These are phyloP conservation scores for Oncorhynchus masou DNA, from an alignment of 2,113 vertebrate species.

Conservation along the genomic window DNA sequence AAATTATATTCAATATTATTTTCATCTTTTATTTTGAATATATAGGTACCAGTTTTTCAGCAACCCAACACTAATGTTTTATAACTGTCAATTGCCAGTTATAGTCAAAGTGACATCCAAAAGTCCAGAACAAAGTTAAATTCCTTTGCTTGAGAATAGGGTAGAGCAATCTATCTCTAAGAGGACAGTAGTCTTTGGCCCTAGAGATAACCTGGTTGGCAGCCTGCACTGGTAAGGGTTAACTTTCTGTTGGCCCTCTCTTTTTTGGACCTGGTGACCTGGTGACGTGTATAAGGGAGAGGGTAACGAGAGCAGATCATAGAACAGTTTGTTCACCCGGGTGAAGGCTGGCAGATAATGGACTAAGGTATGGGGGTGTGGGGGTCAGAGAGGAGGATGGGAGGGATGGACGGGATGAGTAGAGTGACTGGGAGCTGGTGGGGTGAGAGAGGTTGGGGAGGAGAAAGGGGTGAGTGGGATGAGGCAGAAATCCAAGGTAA, in stretches of 20 bases:
- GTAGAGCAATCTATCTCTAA: no score
- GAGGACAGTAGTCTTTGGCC: no score
- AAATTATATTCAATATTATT: neutral
- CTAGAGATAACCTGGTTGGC: neutral
- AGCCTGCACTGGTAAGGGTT: neutral
- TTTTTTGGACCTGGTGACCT: neutral
- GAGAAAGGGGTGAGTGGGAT: slow-evolving; percentile 40
- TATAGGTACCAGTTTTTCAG: no score
- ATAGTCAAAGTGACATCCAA: no score
- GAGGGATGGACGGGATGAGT: neutral
- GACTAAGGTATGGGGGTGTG: slow-evolving; percentile 1
- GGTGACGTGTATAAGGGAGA: neutral
- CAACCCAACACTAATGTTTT: no score
- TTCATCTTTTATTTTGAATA: no score
- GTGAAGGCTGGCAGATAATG: slow-evolving; percentile 57
- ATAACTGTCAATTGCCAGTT: no score
- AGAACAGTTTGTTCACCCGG: slow-evolving; percentile 56
- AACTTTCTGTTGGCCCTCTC: neutral
- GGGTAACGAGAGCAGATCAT: slow-evolving; percentile 6
- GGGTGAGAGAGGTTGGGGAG: neutral
- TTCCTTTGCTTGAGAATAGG: no score
- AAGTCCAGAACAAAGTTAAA: no score
- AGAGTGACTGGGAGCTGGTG: neutral
- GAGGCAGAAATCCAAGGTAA: slow-evolving; percentile 65
- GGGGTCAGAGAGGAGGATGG: neutral